Base-by-base conservation (phyloP, 2,113 vertebrate genomes). In the Ariopsis seemanni region DNA sequence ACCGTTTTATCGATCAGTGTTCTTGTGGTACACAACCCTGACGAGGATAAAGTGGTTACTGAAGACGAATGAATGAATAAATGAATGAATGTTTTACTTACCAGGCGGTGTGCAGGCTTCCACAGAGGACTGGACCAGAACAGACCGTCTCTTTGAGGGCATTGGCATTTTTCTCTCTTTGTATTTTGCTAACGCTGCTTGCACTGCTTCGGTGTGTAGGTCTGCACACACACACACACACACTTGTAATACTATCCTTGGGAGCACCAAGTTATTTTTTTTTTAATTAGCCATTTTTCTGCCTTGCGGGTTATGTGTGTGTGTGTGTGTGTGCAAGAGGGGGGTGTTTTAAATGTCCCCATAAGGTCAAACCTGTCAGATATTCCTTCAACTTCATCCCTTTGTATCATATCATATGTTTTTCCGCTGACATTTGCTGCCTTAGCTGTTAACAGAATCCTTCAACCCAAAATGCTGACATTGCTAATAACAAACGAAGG, bases 151-250 rank as follows among this genome's bases (percentile, higher is more conserved):
- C 91, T 98, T 99, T 0, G 98, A 99, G 86, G 98, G 98, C 98
- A 99, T 99, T 17, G 97, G 98, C 97, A 99, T 97, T 94, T 97
- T 99, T 90, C 97, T 95, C 92, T 99, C 98, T 90, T 97, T 99
- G 90, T 98, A 97, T 87, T 96, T 98, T 50, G 97, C 97, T 90
- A 99, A 93, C 60, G 98, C 98, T 92, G 98, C 98, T 92, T 99
- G 98, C 83, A 99, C 98, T 4, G 98, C 98, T 96, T 99, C 98
- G 22, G 97, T 98, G 94, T 99, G 98, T 89, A 99, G 94, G 94
- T 99, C 98, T 99, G 52, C 15, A 87, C 52, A 74, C 78, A 85
- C 60, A 89, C 20, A 85, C 62, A 85, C 14, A 58, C 9, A 63
- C 30, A 2, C 34, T 34, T 34, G 34, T 34, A 34, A 34, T 34